Evolutionary conservation across 2,797 vertebrate genomes (phyloP).

Genomic region (Tenualosa thibaudeaui): DNA sequence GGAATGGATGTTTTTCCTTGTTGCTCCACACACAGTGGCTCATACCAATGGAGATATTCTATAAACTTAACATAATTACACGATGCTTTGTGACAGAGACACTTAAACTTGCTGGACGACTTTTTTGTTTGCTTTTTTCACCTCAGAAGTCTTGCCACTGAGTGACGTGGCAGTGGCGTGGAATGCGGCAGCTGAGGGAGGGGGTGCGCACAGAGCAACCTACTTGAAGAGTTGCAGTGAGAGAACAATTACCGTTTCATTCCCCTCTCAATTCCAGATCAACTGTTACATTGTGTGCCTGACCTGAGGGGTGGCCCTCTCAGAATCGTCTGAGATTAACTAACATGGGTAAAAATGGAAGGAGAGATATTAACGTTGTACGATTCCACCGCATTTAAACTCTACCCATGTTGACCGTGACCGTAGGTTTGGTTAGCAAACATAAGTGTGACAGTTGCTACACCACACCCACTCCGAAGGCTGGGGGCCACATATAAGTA

Average conservation of each 20-base stretch:
- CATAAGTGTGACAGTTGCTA: slow-evolving; percentile 10
- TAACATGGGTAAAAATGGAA: not conserved
- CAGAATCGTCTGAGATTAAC: not conserved
- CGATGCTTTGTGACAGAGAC: not conserved
- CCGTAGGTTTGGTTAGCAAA: not conserved
- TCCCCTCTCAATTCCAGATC: not conserved
- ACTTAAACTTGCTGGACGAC: not conserved
- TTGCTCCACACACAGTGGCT: not conserved
- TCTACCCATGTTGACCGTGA: not conserved
- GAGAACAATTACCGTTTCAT: slow-evolving; percentile 19
- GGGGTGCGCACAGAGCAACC: not conserved
- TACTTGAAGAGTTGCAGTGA: slow-evolving; percentile 20
- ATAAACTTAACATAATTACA: not conserved
- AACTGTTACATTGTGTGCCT: not conserved
- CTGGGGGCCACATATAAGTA: not conserved
- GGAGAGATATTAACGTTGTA: not conserved
- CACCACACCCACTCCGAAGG: not conserved
- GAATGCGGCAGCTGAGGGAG: slow-evolving; percentile 11
- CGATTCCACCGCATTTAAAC: not conserved
- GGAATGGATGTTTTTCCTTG: not conserved
- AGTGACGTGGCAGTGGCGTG: slow-evolving; percentile 23
- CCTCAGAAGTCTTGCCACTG: not conserved
- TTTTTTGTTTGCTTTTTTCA: not conserved
- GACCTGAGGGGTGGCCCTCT: not conserved
- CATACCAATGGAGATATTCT: not conserved